These are phyloP conservation scores for Parelbella ahira DNA, from an alignment of 2,888 invertebrate species.

Conservation along the genomic window DNA sequence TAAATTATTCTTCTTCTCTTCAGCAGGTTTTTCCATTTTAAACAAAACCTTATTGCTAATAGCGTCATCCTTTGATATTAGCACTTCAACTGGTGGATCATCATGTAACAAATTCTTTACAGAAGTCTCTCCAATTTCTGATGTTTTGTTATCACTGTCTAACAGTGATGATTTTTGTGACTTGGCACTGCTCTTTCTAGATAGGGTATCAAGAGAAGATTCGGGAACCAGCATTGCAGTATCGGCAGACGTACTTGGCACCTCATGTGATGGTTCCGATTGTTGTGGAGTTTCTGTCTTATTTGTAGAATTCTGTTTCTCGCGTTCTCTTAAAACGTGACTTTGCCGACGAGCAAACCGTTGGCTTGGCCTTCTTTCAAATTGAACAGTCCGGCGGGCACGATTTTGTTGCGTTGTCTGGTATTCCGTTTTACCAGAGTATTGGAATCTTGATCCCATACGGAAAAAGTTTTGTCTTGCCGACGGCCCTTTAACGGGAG, in stretches of 20 bases:
- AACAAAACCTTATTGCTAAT: conserved; percentile 72
- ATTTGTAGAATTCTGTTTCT: conserved; percentile 75
- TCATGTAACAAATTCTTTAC: conserved; percentile 66
- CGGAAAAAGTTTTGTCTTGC: conserved; percentile 97
- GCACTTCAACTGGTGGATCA: conserved; percentile 55
- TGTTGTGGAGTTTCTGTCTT: conserved; percentile 52
- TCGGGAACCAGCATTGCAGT: conserved; percentile 42
- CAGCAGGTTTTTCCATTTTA: conserved; percentile 58
- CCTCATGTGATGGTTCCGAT: conserved; percentile 47
- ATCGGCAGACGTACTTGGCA: conserved; percentile 56
- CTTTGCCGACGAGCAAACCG: conserved; percentile 96
- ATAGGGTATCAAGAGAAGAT: conserved; percentile 51
- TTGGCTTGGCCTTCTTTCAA: conserved; percentile 98
- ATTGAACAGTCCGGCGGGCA: conserved; percentile 95
- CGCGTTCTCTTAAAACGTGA: conserved; percentile 90
- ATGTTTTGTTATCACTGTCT: conserved; percentile 49
- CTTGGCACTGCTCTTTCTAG: conserved; percentile 78
- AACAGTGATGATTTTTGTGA: conserved; percentile 75
- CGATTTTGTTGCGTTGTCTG: conserved; percentile 96
- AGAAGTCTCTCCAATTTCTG: conserved; percentile 56
- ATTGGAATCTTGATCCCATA: conserved; percentile 98
- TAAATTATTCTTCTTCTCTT: conserved; percentile 66
- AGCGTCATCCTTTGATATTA: conserved; percentile 70
- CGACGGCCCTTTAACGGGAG: conserved; percentile 92
- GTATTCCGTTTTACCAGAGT: conserved; percentile 97